These are phyloP conservation scores for Aphelenchoides bicaudatus DNA, from an alignment of 2,888 invertebrate genomes.

Conservation along the genomic window DNA sequence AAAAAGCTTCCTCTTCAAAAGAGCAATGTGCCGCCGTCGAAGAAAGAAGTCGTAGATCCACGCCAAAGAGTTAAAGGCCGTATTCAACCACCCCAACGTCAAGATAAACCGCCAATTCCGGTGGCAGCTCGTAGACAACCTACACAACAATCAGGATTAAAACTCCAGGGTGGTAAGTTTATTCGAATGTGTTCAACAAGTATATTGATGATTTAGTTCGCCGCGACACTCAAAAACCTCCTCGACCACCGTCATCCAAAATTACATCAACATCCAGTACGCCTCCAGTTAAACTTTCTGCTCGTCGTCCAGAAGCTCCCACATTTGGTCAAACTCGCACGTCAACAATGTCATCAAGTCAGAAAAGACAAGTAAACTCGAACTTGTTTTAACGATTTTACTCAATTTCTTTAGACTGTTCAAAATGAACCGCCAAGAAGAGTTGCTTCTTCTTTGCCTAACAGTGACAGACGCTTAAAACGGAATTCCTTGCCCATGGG, in stretches of 20 bases:
- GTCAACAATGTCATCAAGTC: too few species aligned
- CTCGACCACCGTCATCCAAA: neutral
- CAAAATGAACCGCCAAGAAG: neutral
- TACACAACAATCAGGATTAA: too few species aligned
- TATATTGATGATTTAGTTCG: neutral
- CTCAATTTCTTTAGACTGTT: neutral
- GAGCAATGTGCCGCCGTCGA: neutral
- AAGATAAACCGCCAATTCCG: slow-evolving; percentile 13
- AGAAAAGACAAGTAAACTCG: too few species aligned
- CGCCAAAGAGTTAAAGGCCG: neutral
- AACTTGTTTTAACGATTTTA: too few species aligned
- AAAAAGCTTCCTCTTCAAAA: too few species aligned
- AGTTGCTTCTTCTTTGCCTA: neutral
- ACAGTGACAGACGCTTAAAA: slow-evolving; percentile 1
- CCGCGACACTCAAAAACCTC: slow-evolving; percentile 1
- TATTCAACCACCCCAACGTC: slow-evolving; percentile 3
- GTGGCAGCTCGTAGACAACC: slow-evolving; percentile 6
- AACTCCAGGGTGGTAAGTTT: too few species aligned
- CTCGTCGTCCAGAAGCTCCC: neutral
- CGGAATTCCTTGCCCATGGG: slow-evolving; percentile 6
- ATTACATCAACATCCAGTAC: neutral
- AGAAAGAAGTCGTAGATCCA: too few species aligned
- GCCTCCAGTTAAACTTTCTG: neutral
- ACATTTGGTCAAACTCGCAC: neutral
- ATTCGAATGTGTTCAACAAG: neutral